Evolutionary conservation across 2,888 invertebrate genomes (phyloP).

Genomic region (Rugalucina vietnamica): DNA sequence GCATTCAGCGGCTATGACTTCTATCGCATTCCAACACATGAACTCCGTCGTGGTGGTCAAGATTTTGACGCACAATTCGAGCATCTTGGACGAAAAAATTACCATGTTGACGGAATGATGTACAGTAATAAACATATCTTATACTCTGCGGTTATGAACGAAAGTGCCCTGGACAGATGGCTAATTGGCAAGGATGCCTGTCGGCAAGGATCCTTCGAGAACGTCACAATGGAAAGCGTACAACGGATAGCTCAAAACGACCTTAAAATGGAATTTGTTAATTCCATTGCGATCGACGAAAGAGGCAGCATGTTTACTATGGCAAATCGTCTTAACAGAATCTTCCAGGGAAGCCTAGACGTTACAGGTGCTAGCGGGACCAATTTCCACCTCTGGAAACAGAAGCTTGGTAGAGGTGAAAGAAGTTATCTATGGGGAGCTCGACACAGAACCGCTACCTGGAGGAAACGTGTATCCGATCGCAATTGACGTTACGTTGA

Average conservation of each 20-base stretch:
- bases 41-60: not conserved
- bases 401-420: not conserved
- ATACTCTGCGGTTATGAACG: not conserved
- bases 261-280: not conserved
- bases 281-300: not conserved
- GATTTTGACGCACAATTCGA: not conserved
- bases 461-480: not conserved
- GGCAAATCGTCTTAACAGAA: not conserved
- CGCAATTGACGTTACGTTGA: too few relatives aligned
- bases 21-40: not conserved
- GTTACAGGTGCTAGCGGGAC: not conserved
- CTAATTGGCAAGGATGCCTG: not conserved
- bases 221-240: not conserved
- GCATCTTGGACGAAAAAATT: not conserved
- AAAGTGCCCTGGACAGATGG: not conserved
- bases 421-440: not conserved
- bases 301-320: not conserved
- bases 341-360: not conserved
- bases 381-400: not conserved
- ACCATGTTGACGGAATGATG: not conserved
- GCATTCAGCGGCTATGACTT: not conserved
- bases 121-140: not conserved
- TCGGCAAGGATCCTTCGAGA: not conserved
- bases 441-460: not conserved
- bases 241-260: not conserved